Evolutionary conservation across 2,113 vertebrate species (phyloP).

Genomic region (Nanorana parkeri): DNA sequence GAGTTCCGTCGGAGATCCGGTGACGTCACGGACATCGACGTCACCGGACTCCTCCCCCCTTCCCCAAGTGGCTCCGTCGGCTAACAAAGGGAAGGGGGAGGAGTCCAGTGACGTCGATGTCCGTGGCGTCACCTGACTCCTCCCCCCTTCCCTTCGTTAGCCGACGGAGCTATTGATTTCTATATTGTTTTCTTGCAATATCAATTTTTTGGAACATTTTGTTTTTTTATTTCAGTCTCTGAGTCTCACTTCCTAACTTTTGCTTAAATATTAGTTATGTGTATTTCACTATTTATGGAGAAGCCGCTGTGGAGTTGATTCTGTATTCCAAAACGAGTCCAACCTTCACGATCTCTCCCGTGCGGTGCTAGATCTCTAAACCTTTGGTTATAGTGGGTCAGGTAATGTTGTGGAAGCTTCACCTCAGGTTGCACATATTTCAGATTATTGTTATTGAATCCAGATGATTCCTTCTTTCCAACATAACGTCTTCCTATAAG

Average conservation of each 20-base stretch:
- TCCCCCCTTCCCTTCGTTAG: too few species aligned
- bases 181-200: too few species aligned
- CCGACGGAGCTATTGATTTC: too few species aligned
- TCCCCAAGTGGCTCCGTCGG: too few species aligned
- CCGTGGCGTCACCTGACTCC: too few species aligned
- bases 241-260: not conserved
- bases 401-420: conserved; percentile 52
- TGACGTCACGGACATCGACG: too few species aligned
- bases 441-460: conserved; percentile 58
- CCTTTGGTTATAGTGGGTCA: conserved; percentile 64
- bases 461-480: conserved; percentile 61
- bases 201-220: too few species aligned
- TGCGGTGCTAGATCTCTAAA: conserved; percentile 62
- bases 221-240: not conserved
- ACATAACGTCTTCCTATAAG: conserved; percentile 56
- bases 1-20: too few species aligned
- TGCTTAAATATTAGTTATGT: not conserved
- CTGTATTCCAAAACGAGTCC: conserved; percentile 67
- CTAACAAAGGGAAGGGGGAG: too few species aligned
- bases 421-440: conserved; percentile 4
- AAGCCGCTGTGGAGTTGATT: conserved; percentile 62
- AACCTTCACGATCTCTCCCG: conserved; percentile 61
- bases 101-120: too few species aligned
- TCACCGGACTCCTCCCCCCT: too few species aligned
- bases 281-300: conserved; percentile 56